A percentile compares a stretch with the other conserved stretches of the same genome.
Evolutionary conservation across 1,140 invertebrate species (phyloP).

Genomic region (Drosophila ironensis): DNA sequence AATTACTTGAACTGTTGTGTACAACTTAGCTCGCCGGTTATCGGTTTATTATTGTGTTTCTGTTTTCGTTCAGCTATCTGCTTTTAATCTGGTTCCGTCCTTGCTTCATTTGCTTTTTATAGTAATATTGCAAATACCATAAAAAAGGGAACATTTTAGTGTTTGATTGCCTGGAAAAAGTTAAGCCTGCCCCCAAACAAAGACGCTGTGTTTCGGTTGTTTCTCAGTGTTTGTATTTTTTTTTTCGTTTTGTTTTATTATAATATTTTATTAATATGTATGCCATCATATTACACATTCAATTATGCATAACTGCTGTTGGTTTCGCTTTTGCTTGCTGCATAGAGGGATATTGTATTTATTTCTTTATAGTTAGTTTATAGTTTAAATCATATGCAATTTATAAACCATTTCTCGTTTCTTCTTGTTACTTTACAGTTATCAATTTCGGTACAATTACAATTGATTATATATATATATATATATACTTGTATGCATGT

Average conservation of each 20-base stretch:
- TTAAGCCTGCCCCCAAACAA: too few relatives aligned
- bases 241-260: constrained; percentile 40
- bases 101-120: constrained; percentile 45
- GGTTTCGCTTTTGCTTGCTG: constrained; percentile 47
- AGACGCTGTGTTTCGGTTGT: constrained; percentile 43
- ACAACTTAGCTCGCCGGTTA: constrained; percentile 46
- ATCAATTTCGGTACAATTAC: constrained; percentile 76
- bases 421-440: constrained; percentile 62
- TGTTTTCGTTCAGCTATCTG: constrained; percentile 47
- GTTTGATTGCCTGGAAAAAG: too few relatives aligned
- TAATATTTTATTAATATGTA: constrained; percentile 63
- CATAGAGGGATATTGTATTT: constrained; percentile 62
- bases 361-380: constrained; percentile 71
- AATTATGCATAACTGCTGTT: constrained; percentile 53
- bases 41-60: constrained; percentile 46
- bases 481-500: constrained; percentile 43
- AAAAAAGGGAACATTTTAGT: constrained; percentile 55
- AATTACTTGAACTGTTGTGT: constrained; percentile 28
- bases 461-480: constrained; percentile 45
- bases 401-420: constrained; percentile 55
- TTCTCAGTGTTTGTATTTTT: constrained; percentile 59
- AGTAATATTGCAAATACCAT: constrained; percentile 57
- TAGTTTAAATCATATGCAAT: constrained; percentile 69
- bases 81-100: constrained; percentile 49
- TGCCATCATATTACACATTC: constrained; percentile 58